Percentiles rank a stretch among this genome's conserved stretches.
These are phyloP conservation scores for Sebastes hubbsi DNA, from an alignment of 2,797 vertebrate genomes.

Conservation along the genomic window DNA sequence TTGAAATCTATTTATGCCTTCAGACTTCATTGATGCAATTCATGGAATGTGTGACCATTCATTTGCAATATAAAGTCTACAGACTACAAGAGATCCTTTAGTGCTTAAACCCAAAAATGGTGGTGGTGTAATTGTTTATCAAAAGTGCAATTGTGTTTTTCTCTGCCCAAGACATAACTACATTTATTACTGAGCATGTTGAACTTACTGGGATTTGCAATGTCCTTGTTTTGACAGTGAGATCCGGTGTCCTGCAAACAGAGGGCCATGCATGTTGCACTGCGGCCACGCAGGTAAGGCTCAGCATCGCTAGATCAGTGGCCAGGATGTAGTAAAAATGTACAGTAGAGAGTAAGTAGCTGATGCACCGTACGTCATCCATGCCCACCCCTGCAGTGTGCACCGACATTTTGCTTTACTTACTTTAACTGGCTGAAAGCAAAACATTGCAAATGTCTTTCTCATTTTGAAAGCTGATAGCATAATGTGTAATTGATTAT, in stretches of 20 bases:
- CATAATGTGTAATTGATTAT: not conserved
- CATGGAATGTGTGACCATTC: conserved; percentile 11
- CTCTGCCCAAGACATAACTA: not conserved
- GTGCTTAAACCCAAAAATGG: not conserved
- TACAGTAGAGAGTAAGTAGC: not conserved
- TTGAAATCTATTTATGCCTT: conserved; percentile 7
- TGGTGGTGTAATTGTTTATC: not conserved
- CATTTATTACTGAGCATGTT: not conserved
- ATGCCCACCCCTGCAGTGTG: accelerated
- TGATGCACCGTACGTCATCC: not conserved
- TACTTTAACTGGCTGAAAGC: not conserved
- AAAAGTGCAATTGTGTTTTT: not conserved
- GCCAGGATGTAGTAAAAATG: not conserved
- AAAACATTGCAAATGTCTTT: not conserved
- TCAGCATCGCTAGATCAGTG: not conserved
- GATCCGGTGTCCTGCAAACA: conserved; percentile 24
- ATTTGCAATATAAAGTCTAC: not conserved
- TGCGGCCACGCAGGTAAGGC: conserved; percentile 78
- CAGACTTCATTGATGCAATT: conserved; percentile 4
- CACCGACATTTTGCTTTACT: not conserved
- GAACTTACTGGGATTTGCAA: not conserved
- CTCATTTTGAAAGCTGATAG: not conserved
- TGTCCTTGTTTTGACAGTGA: conserved; percentile 58
- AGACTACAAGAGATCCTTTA: not conserved
- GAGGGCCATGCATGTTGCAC: conserved; percentile 69